Evolutionary conservation across 2,888 invertebrate species (phyloP).

Genomic region (Mimachlamys varia): DNA sequence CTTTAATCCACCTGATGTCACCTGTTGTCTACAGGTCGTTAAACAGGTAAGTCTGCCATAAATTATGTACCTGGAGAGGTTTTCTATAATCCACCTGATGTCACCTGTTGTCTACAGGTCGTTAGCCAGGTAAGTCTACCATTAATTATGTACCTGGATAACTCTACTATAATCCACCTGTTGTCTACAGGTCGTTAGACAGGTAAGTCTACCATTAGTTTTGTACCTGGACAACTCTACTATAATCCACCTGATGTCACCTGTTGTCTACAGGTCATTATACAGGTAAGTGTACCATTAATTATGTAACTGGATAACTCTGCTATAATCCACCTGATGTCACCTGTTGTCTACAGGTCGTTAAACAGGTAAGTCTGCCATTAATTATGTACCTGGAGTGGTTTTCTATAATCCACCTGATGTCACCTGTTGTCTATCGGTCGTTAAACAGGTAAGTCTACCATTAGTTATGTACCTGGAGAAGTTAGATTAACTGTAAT

Average conservation of each 20-base stretch:
- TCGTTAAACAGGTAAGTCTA: conserved; percentile 88
- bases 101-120: conserved; percentile 85
- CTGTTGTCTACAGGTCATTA: conserved; percentile 83
- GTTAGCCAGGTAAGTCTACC: conserved; percentile 85
- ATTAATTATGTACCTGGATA: not conserved
- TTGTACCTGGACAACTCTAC: not conserved
- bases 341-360: too few relatives aligned
- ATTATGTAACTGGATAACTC: too few relatives aligned
- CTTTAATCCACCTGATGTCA: conserved; percentile 70
- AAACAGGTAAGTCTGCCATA: conserved; percentile 84
- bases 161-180: conserved; percentile 52
- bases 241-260: conserved; percentile 76
- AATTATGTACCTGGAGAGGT: not conserved
- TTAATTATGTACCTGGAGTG: too few relatives aligned
- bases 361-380: too few relatives aligned
- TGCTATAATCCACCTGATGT: too few relatives aligned
- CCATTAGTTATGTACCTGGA: too few relatives aligned
- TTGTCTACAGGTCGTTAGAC: conserved; percentile 85
- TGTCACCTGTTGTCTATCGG: too few relatives aligned
- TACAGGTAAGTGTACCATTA: conserved; percentile 86
- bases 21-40: conserved; percentile 86
- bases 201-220: conserved; percentile 84
- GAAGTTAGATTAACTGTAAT: too few relatives aligned
- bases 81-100: conserved; percentile 62
- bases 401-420: too few relatives aligned